Evolutionary conservation across 2,888 invertebrate species (phyloP), one percentile per base, ranked within the genome.

Genomic region (Mesorhabditis sp.): DNA sequence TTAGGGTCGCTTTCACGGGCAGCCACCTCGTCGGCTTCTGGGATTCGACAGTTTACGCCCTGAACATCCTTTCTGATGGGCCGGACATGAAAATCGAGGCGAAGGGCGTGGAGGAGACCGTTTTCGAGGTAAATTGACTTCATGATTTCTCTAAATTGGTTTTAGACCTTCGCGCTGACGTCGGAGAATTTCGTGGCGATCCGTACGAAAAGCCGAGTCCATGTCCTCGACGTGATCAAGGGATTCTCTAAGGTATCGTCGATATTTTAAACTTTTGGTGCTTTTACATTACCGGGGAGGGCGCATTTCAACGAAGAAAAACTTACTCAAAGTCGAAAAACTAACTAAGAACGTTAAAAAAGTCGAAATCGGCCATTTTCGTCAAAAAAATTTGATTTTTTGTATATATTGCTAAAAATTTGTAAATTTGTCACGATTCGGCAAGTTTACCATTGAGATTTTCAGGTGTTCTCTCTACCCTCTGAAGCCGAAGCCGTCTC

Each of bases 81-180:
- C 58, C 58, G 7, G 58, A 50, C 10, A 50, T 50, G 58, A 50
- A 50, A 50, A 50, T 50, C n/a, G 58, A 50, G 2, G 58, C n/a
- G 7, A n/a, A 13, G 10, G 58, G n/a, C 2, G n/a, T 13, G 1
- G n/a, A 1, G n/a, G 58, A 50, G n/a, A 10, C 7, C 7, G n/a
- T 50, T 50, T 50, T 50, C 10, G 58, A 50, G 58, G 58, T 50
- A 50, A 50, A 50, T 50, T n/a, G n/a, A 50, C 7, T 50, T 50
- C n/a, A 1, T 50, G 10, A 50, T 50, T 50, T 50, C n/a, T 50
- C 58, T 13, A 50, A 50, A 50, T 13, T n/a, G n/a, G 7, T 13
- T 50, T 50, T 50, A 50, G 58, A n/a, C n/a, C 58, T 10, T 50
- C n/a, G 10, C 7, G n/a, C n/a, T 50, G 7, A n/a, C 58, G 58